Conservation (phyloP, 2,113 vertebrate genomes). For the Delphinapterus leucas region DNA sequence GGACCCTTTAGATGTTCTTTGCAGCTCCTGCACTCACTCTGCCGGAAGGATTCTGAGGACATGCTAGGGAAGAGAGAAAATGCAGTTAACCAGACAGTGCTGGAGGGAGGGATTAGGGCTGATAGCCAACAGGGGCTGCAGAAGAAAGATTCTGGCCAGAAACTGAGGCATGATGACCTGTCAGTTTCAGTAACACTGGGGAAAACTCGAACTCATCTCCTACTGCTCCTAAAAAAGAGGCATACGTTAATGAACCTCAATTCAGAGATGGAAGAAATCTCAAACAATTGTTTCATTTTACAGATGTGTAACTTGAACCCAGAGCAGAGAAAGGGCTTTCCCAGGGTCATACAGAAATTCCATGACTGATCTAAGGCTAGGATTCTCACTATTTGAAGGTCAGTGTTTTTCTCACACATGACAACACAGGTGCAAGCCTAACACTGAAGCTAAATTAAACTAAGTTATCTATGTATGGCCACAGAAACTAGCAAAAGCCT, state of each 20-base stretch:
- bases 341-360: not conserved
- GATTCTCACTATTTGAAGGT: not conserved
- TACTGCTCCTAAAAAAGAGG: not conserved
- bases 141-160: not conserved
- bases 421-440: not conserved
- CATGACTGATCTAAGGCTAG: not conserved
- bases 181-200: not conserved
- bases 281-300: not conserved
- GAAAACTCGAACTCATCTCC: not conserved
- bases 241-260: not conserved
- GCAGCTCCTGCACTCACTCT: not conserved
- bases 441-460: not conserved
- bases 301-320: not conserved
- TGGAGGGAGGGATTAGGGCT: not conserved
- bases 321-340: not conserved
- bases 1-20: not conserved
- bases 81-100: not conserved
- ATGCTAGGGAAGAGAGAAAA: conserved; percentile 2
- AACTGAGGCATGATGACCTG: not conserved
- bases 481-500: not conserved
- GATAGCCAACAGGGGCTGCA: not conserved
- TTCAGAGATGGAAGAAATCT: not conserved
- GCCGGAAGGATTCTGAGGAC: not conserved
- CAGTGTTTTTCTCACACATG: not conserved
- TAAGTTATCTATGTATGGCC: not conserved